Base-by-base conservation (phyloP, 2,888 invertebrate genomes). In the Scelioninae gen. 1 region DNA sequence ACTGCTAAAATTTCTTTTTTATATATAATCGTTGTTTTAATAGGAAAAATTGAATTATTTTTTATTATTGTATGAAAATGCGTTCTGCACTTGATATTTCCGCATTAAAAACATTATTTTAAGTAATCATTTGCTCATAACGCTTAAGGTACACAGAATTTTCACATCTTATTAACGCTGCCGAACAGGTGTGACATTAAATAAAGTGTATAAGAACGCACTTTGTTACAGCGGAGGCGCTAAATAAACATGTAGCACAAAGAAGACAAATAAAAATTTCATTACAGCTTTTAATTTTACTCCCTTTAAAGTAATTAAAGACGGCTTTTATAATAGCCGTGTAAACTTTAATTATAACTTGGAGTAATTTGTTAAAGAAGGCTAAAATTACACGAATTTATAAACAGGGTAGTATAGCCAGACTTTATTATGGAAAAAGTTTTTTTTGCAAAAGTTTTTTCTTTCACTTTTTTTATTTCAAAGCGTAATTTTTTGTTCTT, bases 281-380 rank as follows among this genome's bases (percentile, higher is more conserved):
- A 68, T 56, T 75, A 56, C 13, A 43, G 80, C 63, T 69, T 56
- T 80, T 58, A 47, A 80, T 62, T 75, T 75, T 16, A 45, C 56
- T 63, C 69, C 47, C 45, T 40, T 62, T 69, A 49, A 74, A 68
- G 45, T 75, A 75, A 75, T 80, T 69, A 75, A 60, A 75, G 63
- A 69, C 74, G 56, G 69, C 69, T 80, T 80, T 68, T 62, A 66
- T 45, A 53, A 79, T 60, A 31, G 66, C 53, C 45, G 45, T 66
- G 78, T 72, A 58, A 79, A 79, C 72, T 65, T 78, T 58, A 45
- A 79, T 60, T 66, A 79, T 63, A 53, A 78, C 58, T 65, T 32
- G 7, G n/a, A 75, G 63, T 66, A 58, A 75, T 77, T 69, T 77
- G 51, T 69, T 77, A 49, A 32, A 16, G 31, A 63, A 49, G 51